Evolutionary conservation across 2,113 vertebrate genomes (phyloP).

Genomic region (Callipepla squamata): DNA sequence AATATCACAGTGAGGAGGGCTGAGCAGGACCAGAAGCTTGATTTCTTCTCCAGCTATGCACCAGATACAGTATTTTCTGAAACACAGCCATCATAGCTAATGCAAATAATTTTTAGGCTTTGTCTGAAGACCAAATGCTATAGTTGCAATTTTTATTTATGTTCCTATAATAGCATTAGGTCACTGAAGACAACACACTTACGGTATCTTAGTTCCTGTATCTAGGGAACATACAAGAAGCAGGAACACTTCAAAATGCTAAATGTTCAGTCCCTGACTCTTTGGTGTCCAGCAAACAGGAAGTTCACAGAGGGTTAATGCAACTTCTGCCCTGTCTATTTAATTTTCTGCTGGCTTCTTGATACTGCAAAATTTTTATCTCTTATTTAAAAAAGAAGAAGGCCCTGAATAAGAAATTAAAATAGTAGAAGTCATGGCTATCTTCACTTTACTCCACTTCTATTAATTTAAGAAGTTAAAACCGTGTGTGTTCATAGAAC

Average conservation of each 20-base stretch:
- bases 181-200: not conserved
- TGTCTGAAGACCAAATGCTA: not conserved
- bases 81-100: not conserved
- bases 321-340: not conserved
- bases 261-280: not conserved
- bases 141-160: not conserved
- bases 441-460: not conserved
- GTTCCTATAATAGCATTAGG: not conserved
- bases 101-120: not conserved
- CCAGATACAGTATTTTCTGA: not conserved
- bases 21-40: not conserved
- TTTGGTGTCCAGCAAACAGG: not conserved
- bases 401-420: not conserved
- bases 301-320: not conserved
- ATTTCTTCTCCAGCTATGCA: not conserved
- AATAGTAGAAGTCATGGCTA: not conserved
- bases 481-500: not conserved
- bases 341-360: not conserved
- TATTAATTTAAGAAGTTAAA: not conserved
- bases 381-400: not conserved
- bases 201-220: not conserved
- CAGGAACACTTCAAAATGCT: not conserved
- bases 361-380: not conserved
- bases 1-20: not conserved
- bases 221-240: not conserved